A percentile compares a stretch with the other conserved stretches of the same genome.
Evolutionary conservation across 1,140 invertebrate species (phyloP).

Genomic region (Bradysia coprophila): DNA sequence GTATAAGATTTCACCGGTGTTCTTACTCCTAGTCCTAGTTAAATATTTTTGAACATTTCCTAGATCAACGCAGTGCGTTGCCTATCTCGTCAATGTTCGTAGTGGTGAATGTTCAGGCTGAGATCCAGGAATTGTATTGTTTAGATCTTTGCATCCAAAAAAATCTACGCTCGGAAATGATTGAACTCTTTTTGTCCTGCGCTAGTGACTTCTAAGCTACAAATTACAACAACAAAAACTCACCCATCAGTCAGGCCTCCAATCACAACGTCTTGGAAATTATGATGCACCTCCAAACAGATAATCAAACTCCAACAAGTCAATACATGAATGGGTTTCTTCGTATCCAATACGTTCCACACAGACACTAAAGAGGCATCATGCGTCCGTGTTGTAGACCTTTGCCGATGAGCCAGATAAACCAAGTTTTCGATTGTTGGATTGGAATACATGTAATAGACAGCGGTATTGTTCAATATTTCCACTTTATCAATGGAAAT

Average conservation of each 20-base stretch:
- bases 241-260: not conserved
- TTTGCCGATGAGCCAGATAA: not conserved
- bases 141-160: no score
- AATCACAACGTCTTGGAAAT: not conserved
- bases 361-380: constrained; percentile 5
- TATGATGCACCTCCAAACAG: not conserved
- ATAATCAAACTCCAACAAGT: not conserved
- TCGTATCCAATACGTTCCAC: constrained; percentile 6
- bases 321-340: not conserved
- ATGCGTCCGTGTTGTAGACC: not conserved
- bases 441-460: not conserved
- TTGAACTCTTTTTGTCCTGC: no score
- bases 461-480: not conserved
- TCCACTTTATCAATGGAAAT: not conserved
- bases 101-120: no score
- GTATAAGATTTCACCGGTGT: no score
- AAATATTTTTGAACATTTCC: no score
- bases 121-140: no score
- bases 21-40: no score
- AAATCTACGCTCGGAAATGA: no score
- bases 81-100: no score
- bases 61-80: no score
- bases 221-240: not conserved
- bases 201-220: no score
- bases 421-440: not conserved